Conservation (phyloP, 1,140 invertebrate genomes). For the Papilio xuthus region DNA sequence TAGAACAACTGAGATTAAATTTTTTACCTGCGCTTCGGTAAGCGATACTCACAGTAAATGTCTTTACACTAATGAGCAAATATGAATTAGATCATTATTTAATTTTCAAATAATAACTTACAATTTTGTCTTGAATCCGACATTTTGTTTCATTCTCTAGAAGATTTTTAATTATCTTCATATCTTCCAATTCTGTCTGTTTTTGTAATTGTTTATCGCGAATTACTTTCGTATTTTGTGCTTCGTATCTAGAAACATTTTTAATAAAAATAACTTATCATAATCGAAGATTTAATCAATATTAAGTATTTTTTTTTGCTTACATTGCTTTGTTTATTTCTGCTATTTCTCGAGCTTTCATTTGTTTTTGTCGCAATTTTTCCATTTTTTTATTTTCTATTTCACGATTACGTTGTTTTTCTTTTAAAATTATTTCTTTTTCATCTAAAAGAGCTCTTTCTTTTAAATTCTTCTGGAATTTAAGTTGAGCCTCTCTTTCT, state of each 20-base stretch:
- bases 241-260: conserved; percentile 15
- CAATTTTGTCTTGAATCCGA: conserved; percentile 25
- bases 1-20: too few relatives aligned
- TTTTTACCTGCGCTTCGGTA: too few relatives aligned
- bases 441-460: conserved; percentile 41
- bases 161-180: conserved; percentile 40
- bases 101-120: not conserved
- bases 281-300: not conserved
- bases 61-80: too few relatives aligned
- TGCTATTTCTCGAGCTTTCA: conserved; percentile 41
- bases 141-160: conserved; percentile 38
- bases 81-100: not conserved
- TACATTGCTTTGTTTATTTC: conserved; percentile 53
- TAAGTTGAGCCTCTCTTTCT: conserved; percentile 60
- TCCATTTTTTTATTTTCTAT: conserved; percentile 43
- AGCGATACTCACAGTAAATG: too few relatives aligned
- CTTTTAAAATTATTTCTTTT: conserved; percentile 43
- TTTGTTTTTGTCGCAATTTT: conserved; percentile 38
- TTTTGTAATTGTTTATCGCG: conserved; percentile 12
- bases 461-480: conserved; percentile 55
- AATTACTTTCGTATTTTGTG: conserved; percentile 2
- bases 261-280: not conserved
- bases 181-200: conserved; percentile 31
- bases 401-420: conserved; percentile 40
- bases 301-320: conserved; percentile 29